phyloP scores from a whole-genome alignment of 2,888 invertebrate species.

The Drosophila pseudotakahashii region DNA sequence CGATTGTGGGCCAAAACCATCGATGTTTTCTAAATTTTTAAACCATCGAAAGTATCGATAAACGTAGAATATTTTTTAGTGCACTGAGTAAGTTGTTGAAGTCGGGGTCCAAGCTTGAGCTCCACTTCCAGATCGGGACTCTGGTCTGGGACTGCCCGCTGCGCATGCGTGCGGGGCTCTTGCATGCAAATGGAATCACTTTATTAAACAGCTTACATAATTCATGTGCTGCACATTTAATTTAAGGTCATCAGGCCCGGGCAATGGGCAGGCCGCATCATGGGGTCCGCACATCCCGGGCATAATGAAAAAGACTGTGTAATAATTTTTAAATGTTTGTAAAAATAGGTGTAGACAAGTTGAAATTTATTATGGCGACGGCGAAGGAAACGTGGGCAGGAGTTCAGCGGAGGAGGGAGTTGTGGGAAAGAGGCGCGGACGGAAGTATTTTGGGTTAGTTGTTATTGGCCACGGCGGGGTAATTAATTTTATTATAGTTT shows the following conservation, averaged over 20 bases:
- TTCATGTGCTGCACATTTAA: conserved; percentile 82
- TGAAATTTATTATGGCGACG: conserved; percentile 79
- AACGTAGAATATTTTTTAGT: neutral
- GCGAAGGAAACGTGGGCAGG: conserved; percentile 45
- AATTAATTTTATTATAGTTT: conserved; percentile 9
- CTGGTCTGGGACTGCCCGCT: conserved; percentile 64
- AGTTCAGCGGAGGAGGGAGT: neutral
- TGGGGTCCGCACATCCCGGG: conserved; percentile 39
- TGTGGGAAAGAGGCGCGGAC: conserved; percentile 7
- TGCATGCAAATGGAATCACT: conserved; percentile 82
- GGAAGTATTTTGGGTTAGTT: conserved; percentile 39
- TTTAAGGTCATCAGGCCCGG: conserved; percentile 79
- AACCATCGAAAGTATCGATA: no score
- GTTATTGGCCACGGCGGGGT: conserved; percentile 14
- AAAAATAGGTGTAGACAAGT: conserved; percentile 82
- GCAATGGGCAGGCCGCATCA: conserved; percentile 47
- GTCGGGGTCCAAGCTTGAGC: conserved; percentile 33
- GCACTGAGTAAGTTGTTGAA: conserved; percentile 52
- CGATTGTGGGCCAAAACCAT: no score
- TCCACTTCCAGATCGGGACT: conserved; percentile 30
- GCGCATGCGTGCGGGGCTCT: conserved; percentile 78
- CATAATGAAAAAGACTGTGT: conserved; percentile 80
- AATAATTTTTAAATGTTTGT: conserved; percentile 80
- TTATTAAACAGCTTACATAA: conserved; percentile 83
- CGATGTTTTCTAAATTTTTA: no score